Evolutionary conservation across 2,797 vertebrate genomes (phyloP).

Genomic region (Gadopsis bispinosus): DNA sequence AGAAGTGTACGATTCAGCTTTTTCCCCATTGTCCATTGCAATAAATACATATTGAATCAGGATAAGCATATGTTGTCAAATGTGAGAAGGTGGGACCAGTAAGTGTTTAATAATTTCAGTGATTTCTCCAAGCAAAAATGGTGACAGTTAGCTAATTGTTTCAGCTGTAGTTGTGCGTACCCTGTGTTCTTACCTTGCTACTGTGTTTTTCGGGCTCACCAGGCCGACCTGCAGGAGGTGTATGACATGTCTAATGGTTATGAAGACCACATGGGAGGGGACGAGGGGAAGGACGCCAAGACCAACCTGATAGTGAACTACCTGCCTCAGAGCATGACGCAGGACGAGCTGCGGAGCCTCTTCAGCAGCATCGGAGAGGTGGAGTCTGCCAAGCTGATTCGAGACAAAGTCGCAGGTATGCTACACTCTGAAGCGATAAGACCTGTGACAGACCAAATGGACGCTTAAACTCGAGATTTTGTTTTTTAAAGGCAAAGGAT

Average conservation of each 20-base stretch:
- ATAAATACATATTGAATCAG: too few species aligned
- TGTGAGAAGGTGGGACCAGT: neutral
- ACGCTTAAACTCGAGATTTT: slow-evolving; percentile 13
- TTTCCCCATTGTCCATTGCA: too few species aligned
- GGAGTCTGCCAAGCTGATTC: slow-evolving; percentile 97
- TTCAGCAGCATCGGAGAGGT: slow-evolving; percentile 99
- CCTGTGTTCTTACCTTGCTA: slow-evolving; percentile 27
- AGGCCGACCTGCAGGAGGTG: slow-evolving; percentile 82
- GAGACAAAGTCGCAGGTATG: slow-evolving; percentile 98
- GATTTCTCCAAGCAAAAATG: too few species aligned
- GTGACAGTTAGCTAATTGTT: accelerated
- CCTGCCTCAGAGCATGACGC: slow-evolving; percentile 98
- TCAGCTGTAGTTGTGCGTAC: neutral
- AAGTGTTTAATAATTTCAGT: too few species aligned
- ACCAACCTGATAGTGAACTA: slow-evolving; percentile 99
- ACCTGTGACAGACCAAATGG: slow-evolving; percentile 25
- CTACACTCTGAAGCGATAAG: slow-evolving; percentile 30
- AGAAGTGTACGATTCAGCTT: too few species aligned
- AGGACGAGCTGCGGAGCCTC: slow-evolving; percentile 96
- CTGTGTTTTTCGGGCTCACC: slow-evolving; percentile 40
- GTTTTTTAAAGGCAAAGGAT: slow-evolving; percentile 40
- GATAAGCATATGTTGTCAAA: neutral
- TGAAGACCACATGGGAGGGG: slow-evolving; percentile 97
- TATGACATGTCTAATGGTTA: slow-evolving; percentile 99
- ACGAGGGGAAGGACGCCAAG: slow-evolving; percentile 94